Evolutionary conservation across 1,140 invertebrate genomes (phyloP), one percentile per base, ranked within the genome.

Genomic region (Dendrolimus punctatus): DNA sequence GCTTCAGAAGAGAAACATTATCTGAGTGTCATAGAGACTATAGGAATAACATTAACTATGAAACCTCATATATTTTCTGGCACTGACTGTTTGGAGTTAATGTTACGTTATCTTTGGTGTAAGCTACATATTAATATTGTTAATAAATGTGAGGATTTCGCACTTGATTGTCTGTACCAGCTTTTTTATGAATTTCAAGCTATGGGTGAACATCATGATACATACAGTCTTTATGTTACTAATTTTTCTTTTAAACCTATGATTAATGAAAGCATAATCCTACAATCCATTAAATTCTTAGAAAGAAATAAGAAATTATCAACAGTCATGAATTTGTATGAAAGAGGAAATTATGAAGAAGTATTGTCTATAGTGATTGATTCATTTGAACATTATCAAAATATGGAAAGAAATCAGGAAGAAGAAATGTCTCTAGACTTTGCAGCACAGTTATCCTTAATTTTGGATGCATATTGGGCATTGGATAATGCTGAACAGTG

Each of bases 381-480:
- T 59, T 91, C 91, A 5, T 91, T 92, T 66, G 89, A 90, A 54
- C 87, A 87, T 62, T 88, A 81, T 59, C 86, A 87, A 52, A 67
- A 64, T 10, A 69, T 86, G 57, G 79, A 77, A 8, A 78, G 62
- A 51, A 71, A 75, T 49, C 76, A 82, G 55, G 79, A 79, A 74
- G 85, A 80, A 54, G 81, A 83, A 55, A 85, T 87, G 78, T 76
- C 76, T 53, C 62, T 87, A 64, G 88, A 90, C 57, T 87, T 89
- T 78, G 87, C 86, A 39, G 88, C 87, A 6, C 89, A 90, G 63
- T 71, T 90, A 48, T 85, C 85, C 23, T 77, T 95, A 58, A 85
- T 96, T 47, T 83, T 95, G 50, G 92, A 96, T 58, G 90, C 91
- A n/a, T 87, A 94, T 8, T 93, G 91, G 90, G 89, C 85, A 55